Percentiles rank a stretch among this genome's conserved stretches.
These are phyloP conservation scores for Diachasma alloeum DNA, from an alignment of 1,140 invertebrate genomes.

Conservation along the genomic window DNA sequence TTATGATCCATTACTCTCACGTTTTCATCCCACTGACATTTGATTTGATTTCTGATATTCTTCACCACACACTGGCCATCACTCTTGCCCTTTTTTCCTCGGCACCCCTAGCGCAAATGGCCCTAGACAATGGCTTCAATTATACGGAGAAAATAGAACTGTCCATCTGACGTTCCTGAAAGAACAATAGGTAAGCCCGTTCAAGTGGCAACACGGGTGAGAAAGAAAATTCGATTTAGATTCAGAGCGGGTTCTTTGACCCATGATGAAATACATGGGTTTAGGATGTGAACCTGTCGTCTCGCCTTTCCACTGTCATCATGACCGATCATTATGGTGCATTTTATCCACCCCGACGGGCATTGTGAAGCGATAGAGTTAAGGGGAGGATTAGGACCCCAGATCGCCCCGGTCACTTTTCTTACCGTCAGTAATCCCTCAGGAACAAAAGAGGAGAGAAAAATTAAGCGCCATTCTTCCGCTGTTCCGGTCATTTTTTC, in stretches of 20 bases:
- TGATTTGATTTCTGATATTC: neutral
- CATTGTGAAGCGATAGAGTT: neutral
- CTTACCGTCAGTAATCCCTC: neutral
- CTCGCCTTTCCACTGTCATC: neutral
- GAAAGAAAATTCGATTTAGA: neutral
- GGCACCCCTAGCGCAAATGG: neutral
- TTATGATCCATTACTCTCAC: neutral
- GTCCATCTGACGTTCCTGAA: neutral
- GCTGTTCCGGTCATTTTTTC: neutral
- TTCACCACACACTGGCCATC: neutral
- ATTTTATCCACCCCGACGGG: neutral
- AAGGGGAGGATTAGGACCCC: neutral
- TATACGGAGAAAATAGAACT: conserved; percentile 8
- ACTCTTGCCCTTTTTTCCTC: neutral
- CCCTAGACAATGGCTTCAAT: conserved; percentile 13
- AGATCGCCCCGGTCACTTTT: neutral
- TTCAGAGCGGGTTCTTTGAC: neutral
- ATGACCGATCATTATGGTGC: conserved; percentile 14
- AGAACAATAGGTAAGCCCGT: neutral
- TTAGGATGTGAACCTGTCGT: neutral
- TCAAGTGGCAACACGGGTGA: neutral
- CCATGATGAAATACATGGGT: neutral
- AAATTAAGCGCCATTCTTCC: neutral
- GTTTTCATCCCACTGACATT: neutral
- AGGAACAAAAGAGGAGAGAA: neutral